Percentiles rank a stretch among this genome's conserved stretches.
phyloP scores from a whole-genome alignment of 2,888 invertebrate species.

The Cosmopolites sordidus region DNA sequence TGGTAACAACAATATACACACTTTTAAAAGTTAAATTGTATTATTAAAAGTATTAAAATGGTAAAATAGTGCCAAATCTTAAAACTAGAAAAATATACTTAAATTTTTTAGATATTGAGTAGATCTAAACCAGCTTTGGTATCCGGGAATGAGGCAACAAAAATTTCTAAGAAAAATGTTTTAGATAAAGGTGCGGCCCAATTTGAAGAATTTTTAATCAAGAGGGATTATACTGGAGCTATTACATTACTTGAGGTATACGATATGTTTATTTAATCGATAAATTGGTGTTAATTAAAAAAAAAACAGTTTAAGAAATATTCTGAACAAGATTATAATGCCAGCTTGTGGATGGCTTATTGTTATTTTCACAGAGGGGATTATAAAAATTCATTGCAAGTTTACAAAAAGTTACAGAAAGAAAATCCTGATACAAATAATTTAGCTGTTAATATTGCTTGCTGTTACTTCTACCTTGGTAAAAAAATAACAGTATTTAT shows the following conservation, averaged over 20 bases:
- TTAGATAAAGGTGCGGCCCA: slow-evolving; percentile 61
- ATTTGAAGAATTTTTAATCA: slow-evolving; percentile 83
- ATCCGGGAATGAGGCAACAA: slow-evolving; percentile 43
- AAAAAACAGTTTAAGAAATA: slow-evolving; percentile 57
- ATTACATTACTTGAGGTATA: slow-evolving; percentile 87
- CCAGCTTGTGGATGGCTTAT: slow-evolving; percentile 87
- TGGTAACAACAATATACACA: too few relatives aligned
- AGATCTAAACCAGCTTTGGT: slow-evolving; percentile 74
- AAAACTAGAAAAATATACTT: too few relatives aligned
- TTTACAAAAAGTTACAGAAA: slow-evolving; percentile 59
- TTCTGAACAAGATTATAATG: slow-evolving; percentile 51
- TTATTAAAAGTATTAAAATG: too few relatives aligned
- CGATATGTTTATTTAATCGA: neutral
- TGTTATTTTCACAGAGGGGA: slow-evolving; percentile 95
- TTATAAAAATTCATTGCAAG: slow-evolving; percentile 75
- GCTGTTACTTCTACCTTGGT: slow-evolving; percentile 93
- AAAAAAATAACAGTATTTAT: slow-evolving; percentile 35
- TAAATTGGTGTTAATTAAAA: too few relatives aligned
- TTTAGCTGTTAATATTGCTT: slow-evolving; percentile 76
- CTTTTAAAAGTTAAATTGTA: too few relatives aligned
- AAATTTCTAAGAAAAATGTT: slow-evolving; percentile 28
- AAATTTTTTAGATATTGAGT: slow-evolving; percentile 69
- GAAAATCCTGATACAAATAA: slow-evolving; percentile 57
- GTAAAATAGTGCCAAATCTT: too few relatives aligned
- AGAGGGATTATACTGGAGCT: slow-evolving; percentile 92